Conservation (phyloP, 1,140 invertebrate species). For the Adelges cooleyi region DNA sequence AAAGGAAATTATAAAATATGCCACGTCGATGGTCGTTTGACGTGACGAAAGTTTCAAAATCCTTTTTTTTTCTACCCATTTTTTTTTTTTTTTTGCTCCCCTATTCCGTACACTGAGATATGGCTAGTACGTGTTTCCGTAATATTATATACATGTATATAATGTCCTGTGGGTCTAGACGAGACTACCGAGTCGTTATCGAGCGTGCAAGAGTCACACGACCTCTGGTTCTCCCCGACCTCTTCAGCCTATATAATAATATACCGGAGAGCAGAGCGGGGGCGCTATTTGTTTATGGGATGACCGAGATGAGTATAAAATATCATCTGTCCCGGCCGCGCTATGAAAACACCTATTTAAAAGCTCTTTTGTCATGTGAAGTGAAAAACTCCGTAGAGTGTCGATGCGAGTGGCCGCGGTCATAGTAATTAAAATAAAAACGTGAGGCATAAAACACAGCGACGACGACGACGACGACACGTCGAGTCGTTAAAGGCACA, state of each 20-base stretch:
- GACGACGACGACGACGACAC: too few species aligned
- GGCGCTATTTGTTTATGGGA: not conserved
- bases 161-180: not conserved
- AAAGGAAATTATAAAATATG: not conserved
- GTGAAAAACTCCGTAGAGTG: not conserved
- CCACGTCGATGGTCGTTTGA: not conserved
- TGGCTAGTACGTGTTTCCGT: not conserved
- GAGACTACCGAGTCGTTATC: not conserved
- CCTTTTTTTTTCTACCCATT: not conserved
- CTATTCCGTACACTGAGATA: not conserved
- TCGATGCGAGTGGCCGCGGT: too few species aligned
- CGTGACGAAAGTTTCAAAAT: not conserved
- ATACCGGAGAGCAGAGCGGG: too few species aligned
- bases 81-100: too few species aligned
- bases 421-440: conserved; percentile 7
- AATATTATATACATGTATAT: not conserved
- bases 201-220: not conserved
- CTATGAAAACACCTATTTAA: not conserved
- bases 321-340: not conserved
- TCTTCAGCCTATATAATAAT: too few species aligned
- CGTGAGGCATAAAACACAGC: too few species aligned
- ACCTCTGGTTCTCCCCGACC: not conserved
- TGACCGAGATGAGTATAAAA: too few species aligned
- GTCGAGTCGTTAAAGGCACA: too few species aligned
- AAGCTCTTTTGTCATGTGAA: not conserved